phyloP scores from a whole-genome alignment of 2,888 invertebrate species.

The Lasius fuliginosus region DNA sequence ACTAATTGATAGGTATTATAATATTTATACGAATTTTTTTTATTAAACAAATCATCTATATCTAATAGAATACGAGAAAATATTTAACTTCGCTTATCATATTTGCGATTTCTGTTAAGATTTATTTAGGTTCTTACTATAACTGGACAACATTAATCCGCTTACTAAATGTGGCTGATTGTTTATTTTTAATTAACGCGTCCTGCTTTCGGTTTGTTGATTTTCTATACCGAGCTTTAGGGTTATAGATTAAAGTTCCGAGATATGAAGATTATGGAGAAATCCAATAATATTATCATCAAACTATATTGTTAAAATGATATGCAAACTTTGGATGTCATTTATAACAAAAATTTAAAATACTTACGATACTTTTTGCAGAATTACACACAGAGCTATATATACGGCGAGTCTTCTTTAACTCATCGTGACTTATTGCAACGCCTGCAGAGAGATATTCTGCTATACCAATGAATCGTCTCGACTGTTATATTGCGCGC shows the following conservation, averaged over 20 bases:
- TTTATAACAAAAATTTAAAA: constrained; percentile 8
- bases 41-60: neutral
- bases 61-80: neutral
- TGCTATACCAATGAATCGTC: constrained; percentile 29
- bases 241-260: constrained; percentile 11
- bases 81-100: constrained; percentile 4
- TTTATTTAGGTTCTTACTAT: neutral
- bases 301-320: constrained; percentile 6
- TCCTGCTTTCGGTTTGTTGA: constrained; percentile 12
- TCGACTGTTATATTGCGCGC: constrained; percentile 21
- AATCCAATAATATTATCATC: constrained; percentile 25
- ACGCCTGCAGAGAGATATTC: constrained; percentile 48
- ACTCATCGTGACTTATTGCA: constrained; percentile 23
- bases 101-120: neutral
- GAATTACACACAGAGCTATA: constrained; percentile 3
- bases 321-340: constrained; percentile 14
- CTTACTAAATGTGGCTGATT: neutral
- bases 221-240: constrained; percentile 8
- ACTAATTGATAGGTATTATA: neutral
- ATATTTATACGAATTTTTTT: neutral
- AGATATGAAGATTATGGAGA: neutral
- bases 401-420: constrained; percentile 1
- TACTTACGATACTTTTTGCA: neutral
- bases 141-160: constrained; percentile 7
- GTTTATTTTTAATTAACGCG: constrained; percentile 42